phyloP scores from a whole-genome alignment of 1,140 invertebrate genomes.

The Pseudomyrmex gracilis region DNA sequence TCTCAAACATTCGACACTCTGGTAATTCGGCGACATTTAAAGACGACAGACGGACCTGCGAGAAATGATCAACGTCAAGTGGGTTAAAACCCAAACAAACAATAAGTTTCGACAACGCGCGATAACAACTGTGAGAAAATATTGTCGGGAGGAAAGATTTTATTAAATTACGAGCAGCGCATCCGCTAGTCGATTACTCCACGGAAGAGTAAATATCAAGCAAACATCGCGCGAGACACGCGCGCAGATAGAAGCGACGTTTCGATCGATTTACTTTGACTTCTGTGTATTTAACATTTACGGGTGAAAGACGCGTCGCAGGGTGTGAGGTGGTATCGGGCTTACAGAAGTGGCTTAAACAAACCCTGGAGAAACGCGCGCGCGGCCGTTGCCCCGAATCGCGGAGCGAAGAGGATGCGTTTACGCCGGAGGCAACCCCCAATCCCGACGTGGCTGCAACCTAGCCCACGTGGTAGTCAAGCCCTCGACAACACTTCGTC shows the following conservation, averaged over 20 bases:
- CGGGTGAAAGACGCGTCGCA: not conserved
- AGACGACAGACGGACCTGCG: not conserved
- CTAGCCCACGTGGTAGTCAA: constrained; percentile 32
- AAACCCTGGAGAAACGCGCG: constrained; percentile 12
- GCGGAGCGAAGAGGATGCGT: constrained; percentile 15
- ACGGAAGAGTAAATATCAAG: too few relatives aligned
- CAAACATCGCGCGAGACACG: too few relatives aligned
- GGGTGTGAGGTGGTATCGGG: not conserved
- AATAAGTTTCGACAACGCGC: too few relatives aligned
- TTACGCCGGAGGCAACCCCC: constrained; percentile 39
- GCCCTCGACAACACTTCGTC: constrained; percentile 48
- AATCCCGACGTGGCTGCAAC: constrained; percentile 47
- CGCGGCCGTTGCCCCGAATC: constrained; percentile 4
- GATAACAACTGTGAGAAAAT: too few relatives aligned
- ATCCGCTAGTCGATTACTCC: too few relatives aligned
- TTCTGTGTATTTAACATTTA: not conserved
- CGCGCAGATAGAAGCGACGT: too few relatives aligned
- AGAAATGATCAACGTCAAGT: not conserved
- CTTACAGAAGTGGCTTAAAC: constrained; percentile 29
- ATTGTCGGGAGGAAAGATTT: too few relatives aligned
- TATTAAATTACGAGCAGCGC: too few relatives aligned
- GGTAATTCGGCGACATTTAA: constrained; percentile 22
- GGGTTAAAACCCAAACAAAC: too few relatives aligned
- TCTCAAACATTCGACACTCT: constrained; percentile 30
- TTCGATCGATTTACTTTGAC: not conserved